Evolutionary conservation across 2,797 vertebrate genomes (phyloP).

Genomic region (Chloroceryle inda): DNA sequence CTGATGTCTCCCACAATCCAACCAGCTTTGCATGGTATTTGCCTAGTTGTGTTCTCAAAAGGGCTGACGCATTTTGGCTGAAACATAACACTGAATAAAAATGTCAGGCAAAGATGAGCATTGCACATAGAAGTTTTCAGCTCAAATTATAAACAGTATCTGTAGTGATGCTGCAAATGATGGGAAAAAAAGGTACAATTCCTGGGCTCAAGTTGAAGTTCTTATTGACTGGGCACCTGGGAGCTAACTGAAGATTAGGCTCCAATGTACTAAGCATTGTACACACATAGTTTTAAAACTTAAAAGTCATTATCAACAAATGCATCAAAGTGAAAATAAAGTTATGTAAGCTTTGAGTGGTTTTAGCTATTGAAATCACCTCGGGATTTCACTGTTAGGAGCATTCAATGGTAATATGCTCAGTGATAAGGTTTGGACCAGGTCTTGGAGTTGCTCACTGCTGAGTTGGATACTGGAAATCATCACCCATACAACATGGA

Average conservation of each 20-base stretch:
- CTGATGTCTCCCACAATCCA: background rate
- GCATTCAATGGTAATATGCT: background rate
- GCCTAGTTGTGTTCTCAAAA: background rate
- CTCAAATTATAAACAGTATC: background rate
- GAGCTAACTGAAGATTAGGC: background rate
- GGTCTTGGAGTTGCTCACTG: no score
- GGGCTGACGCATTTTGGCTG: background rate
- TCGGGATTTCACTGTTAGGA: background rate
- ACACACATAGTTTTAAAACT: background rate
- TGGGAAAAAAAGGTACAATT: accelerated
- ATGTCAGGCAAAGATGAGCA: background rate
- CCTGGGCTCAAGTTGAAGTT: background rate
- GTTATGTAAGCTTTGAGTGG: background rate
- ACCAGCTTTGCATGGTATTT: accelerated
- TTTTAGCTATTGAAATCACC: background rate
- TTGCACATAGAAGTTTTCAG: background rate
- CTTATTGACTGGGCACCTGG: no score
- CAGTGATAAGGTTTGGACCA: no score
- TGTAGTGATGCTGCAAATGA: background rate
- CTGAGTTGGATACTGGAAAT: background rate
- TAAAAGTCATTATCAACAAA: background rate
- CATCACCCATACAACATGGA: accelerated
- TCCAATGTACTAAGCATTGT: background rate
- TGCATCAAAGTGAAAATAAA: background rate
- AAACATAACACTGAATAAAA: background rate